Base-by-base conservation (phyloP, 2,797 vertebrate genomes). In the Sebastolobus altivelis region DNA sequence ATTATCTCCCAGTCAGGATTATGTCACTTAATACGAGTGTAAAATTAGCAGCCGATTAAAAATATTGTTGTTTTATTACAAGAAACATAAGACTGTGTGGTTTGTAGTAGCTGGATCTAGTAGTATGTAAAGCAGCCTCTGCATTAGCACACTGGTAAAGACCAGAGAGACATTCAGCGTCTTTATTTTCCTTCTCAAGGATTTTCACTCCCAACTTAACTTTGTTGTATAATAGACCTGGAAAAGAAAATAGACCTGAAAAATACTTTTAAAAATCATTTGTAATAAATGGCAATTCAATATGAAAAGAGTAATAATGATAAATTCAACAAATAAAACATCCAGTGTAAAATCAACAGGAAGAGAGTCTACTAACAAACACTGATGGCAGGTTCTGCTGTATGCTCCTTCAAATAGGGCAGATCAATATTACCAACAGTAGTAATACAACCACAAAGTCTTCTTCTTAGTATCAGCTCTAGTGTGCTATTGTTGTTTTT, bases 341-440 rank as follows among this genome's bases (percentile, higher is more conserved):
- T 61, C 33, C 8, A 40, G 56, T 68, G 27, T 37, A 16, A 35
- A 16, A 29, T 62, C 27, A 20, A 20, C 8, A 33, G 29, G 46
- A 68, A 38, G 58, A 35, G 9, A 52, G n/a, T 37, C 8, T 11
- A 14, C 16, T 46, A 46, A 62, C 43, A 72, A 77, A 67, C 29
- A 58, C 11, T 69, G 52, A 54, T 62, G n/a, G 14, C 38, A 63
- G 46, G 63, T 72, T 43, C 20, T 22, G 59, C 33, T 38, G 59
- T 22, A 40, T 29, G 63, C 22, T 61, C 8, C 43, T 68, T 68
- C 4, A 62, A 25, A 43, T 6, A 65, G 40, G 40, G 40, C 40
- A 43, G 40, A 43, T 43, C 40, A 43, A 43, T 43, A 43, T 43
- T 43, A 0, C 40, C 13, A 43, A 43, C 40, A 65, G 58, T n/a